These are phyloP conservation scores for Palaemon carinicauda DNA, from an alignment of 1,140 invertebrate species.

Conservation along the genomic window DNA sequence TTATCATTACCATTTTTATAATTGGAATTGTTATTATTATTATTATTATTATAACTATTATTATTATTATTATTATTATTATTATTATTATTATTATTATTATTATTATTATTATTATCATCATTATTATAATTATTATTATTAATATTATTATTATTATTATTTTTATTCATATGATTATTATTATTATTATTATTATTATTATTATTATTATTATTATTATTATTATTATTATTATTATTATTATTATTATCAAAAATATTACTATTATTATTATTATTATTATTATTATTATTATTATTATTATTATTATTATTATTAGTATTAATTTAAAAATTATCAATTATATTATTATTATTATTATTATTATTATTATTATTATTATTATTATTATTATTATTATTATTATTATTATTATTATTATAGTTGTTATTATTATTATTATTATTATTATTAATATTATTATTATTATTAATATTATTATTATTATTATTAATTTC, in stretches of 20 bases:
- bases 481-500: not conserved
- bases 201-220: not conserved
- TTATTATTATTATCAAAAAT: not conserved
- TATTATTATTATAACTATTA: constrained; percentile 3
- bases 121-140: not conserved
- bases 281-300: not conserved
- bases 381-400: not conserved
- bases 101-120: not conserved
- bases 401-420: not conserved
- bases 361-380: not conserved
- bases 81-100: constrained; percentile 16
- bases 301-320: not conserved
- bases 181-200: not conserved
- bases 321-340: too few species aligned
- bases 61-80: constrained; percentile 12
- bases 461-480: not conserved
- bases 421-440: not conserved
- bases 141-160: not conserved
- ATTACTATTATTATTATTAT: not conserved
- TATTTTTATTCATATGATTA: not conserved
- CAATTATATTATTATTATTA: constrained; percentile 9
- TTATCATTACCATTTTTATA: not conserved
- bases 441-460: not conserved
- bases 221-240: not conserved
- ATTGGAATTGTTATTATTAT: not conserved